A percentile compares a stretch with the other conserved stretches of the same genome.
Evolutionary conservation across 2,113 vertebrate species (phyloP).

Genomic region (Atlantisia rogersi): DNA sequence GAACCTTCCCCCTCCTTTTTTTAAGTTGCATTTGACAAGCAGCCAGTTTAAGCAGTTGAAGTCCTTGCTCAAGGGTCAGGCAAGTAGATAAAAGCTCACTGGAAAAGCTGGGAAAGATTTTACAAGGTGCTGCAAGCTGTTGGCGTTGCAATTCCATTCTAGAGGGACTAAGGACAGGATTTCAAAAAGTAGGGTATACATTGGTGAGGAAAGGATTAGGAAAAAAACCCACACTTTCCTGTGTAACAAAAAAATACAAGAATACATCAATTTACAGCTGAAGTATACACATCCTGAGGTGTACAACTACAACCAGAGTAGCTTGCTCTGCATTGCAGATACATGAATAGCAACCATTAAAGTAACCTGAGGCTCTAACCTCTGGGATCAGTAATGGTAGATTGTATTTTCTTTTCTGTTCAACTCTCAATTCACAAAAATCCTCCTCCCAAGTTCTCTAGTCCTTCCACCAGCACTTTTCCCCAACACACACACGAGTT

Average conservation of each 20-base stretch:
- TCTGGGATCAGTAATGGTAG: neutral
- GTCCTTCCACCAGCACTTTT: neutral
- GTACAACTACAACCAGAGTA: neutral
- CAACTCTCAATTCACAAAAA: neutral
- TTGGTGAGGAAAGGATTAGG: neutral
- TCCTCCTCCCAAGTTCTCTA: neutral
- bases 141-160: neutral
- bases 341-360: neutral
- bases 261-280: neutral
- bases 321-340: neutral
- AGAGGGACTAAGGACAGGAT: neutral
- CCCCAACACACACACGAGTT: neutral
- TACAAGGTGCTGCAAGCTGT: neutral
- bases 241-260: neutral
- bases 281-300: neutral
- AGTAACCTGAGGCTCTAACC: neutral
- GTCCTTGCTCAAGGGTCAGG: neutral
- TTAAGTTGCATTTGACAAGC: neutral
- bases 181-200: neutral
- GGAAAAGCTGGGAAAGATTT: constrained; percentile 4
- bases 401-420: neutral
- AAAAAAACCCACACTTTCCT: neutral
- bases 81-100: neutral
- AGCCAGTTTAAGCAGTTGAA: constrained; percentile 7
- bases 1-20: accelerated